Base-by-base conservation (phyloP, 2,797 vertebrate genomes). In the Danio albolineatus region DNA sequence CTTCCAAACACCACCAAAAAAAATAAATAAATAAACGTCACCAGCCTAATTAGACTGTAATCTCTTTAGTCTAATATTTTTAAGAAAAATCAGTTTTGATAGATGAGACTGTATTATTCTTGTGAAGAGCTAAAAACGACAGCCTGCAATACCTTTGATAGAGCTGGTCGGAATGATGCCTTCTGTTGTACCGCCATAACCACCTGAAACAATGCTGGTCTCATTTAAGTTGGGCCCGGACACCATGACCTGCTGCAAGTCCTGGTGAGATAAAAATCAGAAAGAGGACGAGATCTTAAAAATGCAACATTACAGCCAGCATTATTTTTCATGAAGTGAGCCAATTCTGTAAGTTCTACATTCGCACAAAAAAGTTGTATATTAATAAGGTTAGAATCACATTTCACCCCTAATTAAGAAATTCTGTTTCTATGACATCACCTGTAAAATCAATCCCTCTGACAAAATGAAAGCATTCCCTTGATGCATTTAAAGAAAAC, bases 211-310 rank as follows among this genome's bases (percentile, higher is more conserved):
- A 0, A 98, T 97, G 92, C 95, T 98, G 54, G 97, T 99, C 92
- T 99, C 97, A 0, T 98, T 99, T 62, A 99, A 95, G 88, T 99
- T 98, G 78, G 97, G 97, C 66, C 97, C 97, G 0, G 97, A 98
- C 54, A 97, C 97, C 97, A 99, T 99, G 89, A 99, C 96, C 89
- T 99, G 97, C 91, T 98, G 97, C 69, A 98, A 91, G 88, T 98
- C 97, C 97, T 98, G 79, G 19, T 82, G 53, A 79, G 61, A 78
- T n/a, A 80, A 56, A n/a, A 43, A 62, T 83, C 10, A 76, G 51
- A 54, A 6, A 70, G 2, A 61, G 12, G 17, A 21, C 51, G 38
- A n/a, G 0, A 4, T 7, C 13, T 65, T 54, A 10, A 57, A 7
- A 70, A n/a, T 10, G 2, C 17, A 51, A n/a, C 2, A 12, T 14